Evolutionary conservation across 2,797 vertebrate species (phyloP), one percentile per base, ranked within the genome.

Genomic region (Buphagus erythrorhynchus): DNA sequence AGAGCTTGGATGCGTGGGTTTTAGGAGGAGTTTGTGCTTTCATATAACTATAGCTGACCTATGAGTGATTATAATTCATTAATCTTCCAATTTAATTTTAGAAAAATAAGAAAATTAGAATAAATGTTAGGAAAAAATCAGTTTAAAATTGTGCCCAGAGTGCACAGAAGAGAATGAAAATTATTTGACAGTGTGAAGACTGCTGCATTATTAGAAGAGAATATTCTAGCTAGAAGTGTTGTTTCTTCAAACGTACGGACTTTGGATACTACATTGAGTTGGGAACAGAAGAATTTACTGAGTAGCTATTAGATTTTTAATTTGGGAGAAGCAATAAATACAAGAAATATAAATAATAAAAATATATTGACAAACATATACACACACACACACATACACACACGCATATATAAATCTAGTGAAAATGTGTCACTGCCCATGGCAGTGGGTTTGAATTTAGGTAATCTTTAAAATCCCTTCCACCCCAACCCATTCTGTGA

Each of bases 131-230:
- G 68, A 21, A 52, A 77, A 94, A 86, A 35, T 22, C 8, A 5
- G 4, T 77, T 87, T 81, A 35, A 17, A 43, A 6, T 52, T 36
- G 13, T 33, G 13, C 20, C 20, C 22, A 33, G 26, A 24, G 4
- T 33, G 11, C 14, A 16, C 35, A 49, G 42, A 87, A 69, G 35
- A 86, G 22, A 25, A 8, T 10, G 5, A 3, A 76, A 76, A 22
- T 48, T 80, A 66, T 20, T 62, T 90, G 46, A 17, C n/a, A 57
- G 1, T n/a, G 5, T n/a, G 63, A 89, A 52, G 98, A 98, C 66
- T 98, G 97, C 89, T 97, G 93, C 68, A 97, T 98, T 81, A 98
- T 98, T 97, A 93, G 97, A 75, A 97, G 97, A 80, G 98, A 98
- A 88, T 98, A 98, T 81, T 97, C 97, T 98, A 93, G 97, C 97